A percentile compares a stretch with the other conserved stretches of the same genome.
Conservation (phyloP, 2,797 vertebrate genomes). For the Pipistrellus kuhlii region DNA sequence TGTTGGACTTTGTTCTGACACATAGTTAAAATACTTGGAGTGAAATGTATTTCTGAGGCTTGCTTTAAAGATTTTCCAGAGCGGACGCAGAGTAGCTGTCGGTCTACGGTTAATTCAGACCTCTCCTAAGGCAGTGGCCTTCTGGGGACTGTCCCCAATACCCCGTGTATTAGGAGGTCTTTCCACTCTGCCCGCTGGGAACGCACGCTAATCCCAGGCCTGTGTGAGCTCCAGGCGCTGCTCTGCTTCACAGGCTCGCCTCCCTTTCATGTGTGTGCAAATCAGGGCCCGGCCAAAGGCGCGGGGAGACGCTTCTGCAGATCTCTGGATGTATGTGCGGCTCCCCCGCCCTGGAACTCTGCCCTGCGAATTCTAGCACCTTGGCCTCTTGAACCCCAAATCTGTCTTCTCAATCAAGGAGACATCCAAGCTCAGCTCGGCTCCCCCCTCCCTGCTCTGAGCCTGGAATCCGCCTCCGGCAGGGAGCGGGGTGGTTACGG, state of each 20-base stretch:
- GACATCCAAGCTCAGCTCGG: slow-evolving; percentile 20
- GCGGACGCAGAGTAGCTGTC: neutral
- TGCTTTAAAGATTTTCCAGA: slow-evolving; percentile 42
- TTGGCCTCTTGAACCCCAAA: slow-evolving; percentile 58
- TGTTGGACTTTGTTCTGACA: neutral
- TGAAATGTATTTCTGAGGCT: neutral
- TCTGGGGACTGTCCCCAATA: slow-evolving; percentile 10
- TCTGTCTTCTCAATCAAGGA: slow-evolving; percentile 63
- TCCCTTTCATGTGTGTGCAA: slow-evolving; percentile 28
- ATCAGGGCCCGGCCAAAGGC: neutral
- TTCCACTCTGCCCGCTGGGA: slow-evolving; percentile 13
- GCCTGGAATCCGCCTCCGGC: slow-evolving; percentile 40
- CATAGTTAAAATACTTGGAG: slow-evolving; percentile 27
- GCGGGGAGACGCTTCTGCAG: neutral
- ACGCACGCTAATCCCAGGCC: neutral
- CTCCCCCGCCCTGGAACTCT: neutral
- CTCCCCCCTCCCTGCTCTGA: neutral
- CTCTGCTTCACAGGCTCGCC: neutral
- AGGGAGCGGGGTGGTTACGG: neutral
- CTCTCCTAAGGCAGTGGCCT: neutral
- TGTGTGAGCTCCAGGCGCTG: neutral
- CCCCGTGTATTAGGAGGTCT: neutral
- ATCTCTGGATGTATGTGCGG: neutral
- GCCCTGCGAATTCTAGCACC: slow-evolving; percentile 52
- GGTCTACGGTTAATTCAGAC: slow-evolving; percentile 22